Percentiles rank a stretch among this genome's conserved stretches.
These are phyloP conservation scores for Bellardia pandia DNA, from an alignment of 2,888 invertebrate genomes.

Conservation along the genomic window DNA sequence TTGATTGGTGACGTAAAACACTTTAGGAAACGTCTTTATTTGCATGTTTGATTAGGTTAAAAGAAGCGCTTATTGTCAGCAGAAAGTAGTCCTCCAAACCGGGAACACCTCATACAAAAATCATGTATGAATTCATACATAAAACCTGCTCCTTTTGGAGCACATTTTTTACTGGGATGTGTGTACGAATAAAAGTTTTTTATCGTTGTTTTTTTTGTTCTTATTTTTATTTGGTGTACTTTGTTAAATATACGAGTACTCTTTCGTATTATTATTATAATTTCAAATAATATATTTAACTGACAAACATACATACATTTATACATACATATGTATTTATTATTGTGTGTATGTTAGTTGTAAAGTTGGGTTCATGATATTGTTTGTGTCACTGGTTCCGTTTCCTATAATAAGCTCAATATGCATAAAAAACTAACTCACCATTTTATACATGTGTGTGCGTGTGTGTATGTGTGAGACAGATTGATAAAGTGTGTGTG, in stretches of 20 bases:
- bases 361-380: neutral
- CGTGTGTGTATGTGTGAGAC: neutral
- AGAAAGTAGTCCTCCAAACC: too few species aligned
- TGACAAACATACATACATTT: neutral
- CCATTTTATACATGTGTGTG: constrained; percentile 7
- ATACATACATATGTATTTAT: neutral
- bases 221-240: neutral
- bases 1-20: too few species aligned
- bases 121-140: too few species aligned
- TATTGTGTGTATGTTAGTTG: neutral
- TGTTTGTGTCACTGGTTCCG: constrained; percentile 12
- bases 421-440: constrained; percentile 7
- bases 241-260: neutral
- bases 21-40: too few species aligned
- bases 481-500: constrained; percentile 2
- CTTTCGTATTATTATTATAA: neutral
- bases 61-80: too few species aligned
- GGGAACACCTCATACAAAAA: too few species aligned
- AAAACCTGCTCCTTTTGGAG: too few species aligned
- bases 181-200: neutral
- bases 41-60: too few species aligned
- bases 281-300: constrained; percentile 37
- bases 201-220: neutral
- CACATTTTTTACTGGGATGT: too few species aligned
- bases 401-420: constrained; percentile 18